Percentiles rank a stretch among this genome's conserved stretches.
Conservation (phyloP, 2,113 vertebrate genomes). For the Acanthisitta chloris region DNA sequence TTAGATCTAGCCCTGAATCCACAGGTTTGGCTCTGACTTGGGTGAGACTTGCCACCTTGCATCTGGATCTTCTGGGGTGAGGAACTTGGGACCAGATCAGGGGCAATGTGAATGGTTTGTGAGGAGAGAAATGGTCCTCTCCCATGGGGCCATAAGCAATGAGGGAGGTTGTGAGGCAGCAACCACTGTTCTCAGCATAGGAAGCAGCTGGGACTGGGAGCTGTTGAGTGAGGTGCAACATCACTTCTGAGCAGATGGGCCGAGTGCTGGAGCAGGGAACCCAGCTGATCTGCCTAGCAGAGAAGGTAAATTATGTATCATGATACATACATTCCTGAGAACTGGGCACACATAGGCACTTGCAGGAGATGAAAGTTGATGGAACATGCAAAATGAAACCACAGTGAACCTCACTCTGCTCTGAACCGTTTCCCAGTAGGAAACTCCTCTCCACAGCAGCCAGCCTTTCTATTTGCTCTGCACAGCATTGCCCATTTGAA, state of each 20-base stretch:
- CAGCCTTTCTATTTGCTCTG: neutral
- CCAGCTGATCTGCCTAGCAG: neutral
- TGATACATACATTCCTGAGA: neutral
- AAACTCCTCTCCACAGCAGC: neutral
- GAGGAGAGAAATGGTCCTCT: neutral
- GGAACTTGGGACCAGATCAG: neutral
- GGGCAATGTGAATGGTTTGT: neutral
- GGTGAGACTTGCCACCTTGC: neutral
- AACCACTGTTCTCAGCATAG: neutral
- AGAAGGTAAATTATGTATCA: neutral
- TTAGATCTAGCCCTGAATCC: neutral
- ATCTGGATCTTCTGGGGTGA: neutral
- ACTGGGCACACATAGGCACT: fast-evolving
- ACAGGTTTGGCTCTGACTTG: neutral
- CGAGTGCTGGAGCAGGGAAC: neutral
- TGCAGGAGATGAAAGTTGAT: neutral
- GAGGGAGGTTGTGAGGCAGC: neutral
- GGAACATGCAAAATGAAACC: neutral
- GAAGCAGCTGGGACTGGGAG: neutral
- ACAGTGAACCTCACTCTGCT: neutral
- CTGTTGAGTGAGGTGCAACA: neutral
- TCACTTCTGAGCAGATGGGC: neutral
- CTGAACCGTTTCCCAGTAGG: neutral
- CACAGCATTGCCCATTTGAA: neutral
- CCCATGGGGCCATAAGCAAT: neutral